Base-by-base conservation (phyloP, 2,888 invertebrate genomes). In the Acanthosepion lycidas region DNA sequence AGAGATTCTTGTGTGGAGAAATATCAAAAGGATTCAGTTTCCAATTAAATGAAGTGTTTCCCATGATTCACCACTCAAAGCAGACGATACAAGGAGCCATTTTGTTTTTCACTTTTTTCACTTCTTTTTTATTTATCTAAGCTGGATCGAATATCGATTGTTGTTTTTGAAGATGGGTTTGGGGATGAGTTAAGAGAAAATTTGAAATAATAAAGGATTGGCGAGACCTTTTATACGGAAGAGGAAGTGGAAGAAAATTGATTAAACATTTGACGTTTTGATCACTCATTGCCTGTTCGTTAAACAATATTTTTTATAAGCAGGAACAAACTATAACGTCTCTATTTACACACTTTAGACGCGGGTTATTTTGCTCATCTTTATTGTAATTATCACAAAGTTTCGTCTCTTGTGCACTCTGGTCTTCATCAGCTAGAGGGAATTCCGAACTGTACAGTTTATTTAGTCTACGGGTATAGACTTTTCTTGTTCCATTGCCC, bases 21-120 rank as follows among this genome's bases (percentile, higher is more conserved):
- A n/a, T 78, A 78, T 78, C 78, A 78, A 78, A 78, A n/a, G 78
- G 78, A 78, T 78, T 4, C n/a, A 15, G 78, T 78, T 78, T 78
- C 78, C 78, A 78, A 78, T 78, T 78, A 78, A 12, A n/a, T n/a
- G 78, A 78, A 78, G 78, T 78, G 78, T 78, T 78, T 78, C 78
- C n/a, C n/a, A 78, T 78, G 78, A 78, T n/a, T 78, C 78, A 78
- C 33, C n/a, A 78, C 5, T 15, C 78, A n/a, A 78, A 78, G 64
- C 26, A 8, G 64, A 64, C 64, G 51, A 51, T 12, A 15, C 51
- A 3, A 23, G 59, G 59, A 6, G 20, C 59, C 20, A 18, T 15
- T 59, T 59, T 59, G 20, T 59, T 23, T 23, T 6, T 5, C 59
- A 2, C n/a, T n/a, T 12, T 78, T 78, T 78, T n/a, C 23, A 6